Conservation (phyloP, 2,888 invertebrate species). For the Neoaliturus tenellus region DNA sequence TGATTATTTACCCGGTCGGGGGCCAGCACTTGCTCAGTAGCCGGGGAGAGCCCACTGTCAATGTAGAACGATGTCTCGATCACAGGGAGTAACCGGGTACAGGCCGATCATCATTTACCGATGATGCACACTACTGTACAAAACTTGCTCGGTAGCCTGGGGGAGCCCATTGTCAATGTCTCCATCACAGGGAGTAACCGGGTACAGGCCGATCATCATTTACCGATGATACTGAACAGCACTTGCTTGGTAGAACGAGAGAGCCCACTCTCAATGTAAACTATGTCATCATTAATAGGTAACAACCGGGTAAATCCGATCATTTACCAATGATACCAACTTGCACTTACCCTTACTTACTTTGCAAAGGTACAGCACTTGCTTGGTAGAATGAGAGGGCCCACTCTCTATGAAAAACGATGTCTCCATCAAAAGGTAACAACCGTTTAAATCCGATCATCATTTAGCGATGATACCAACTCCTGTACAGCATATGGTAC, state of each 20-base stretch:
- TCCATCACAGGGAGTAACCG: neutral
- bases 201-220: neutral
- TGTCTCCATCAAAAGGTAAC: too few relatives aligned
- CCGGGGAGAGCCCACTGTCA: neutral
- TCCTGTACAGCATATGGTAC: too few relatives aligned
- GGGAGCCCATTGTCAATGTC: neutral
- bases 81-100: neutral
- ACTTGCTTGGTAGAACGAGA: too few relatives aligned
- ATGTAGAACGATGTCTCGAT: neutral
- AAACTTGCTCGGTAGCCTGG: too few relatives aligned
- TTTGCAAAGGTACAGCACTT: neutral
- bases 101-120: neutral
- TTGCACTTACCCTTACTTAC: too few relatives aligned
- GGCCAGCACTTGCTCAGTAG: neutral
- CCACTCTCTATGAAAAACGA: too few relatives aligned
- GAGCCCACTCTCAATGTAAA: neutral
- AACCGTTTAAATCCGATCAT: neutral
- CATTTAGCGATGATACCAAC: too few relatives aligned
- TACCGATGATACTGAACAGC: neutral
- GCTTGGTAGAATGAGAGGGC: too few relatives aligned
- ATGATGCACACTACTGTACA: too few relatives aligned
- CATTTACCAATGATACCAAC: too few relatives aligned
- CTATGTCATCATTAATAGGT: neutral
- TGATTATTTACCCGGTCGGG: neutral
- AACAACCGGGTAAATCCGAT: neutral